phyloP scores from a whole-genome alignment of 2,113 vertebrate species.

The Otolemur garnettii region DNA sequence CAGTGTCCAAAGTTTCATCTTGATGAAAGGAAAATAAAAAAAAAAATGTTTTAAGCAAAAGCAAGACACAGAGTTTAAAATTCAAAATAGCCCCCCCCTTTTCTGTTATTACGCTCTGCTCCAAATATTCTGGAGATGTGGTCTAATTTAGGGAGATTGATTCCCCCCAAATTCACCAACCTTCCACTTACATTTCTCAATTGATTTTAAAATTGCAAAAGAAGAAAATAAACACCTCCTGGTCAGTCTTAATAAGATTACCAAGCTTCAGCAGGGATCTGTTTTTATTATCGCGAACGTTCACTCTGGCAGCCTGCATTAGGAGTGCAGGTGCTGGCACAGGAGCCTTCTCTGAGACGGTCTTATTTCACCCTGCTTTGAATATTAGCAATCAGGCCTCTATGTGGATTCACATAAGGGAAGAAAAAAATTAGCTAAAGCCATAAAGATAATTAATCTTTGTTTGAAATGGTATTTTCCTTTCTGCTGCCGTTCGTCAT shows the following conservation, averaged over 20 bases:
- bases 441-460: constrained; percentile 87
- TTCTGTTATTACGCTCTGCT: neutral
- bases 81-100: neutral
- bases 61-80: neutral
- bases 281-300: constrained; percentile 41
- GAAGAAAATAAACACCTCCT: constrained; percentile 31
- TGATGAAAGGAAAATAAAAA: neutral
- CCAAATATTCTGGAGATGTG: neutral
- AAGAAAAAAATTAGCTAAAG: constrained; percentile 79
- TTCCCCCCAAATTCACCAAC: neutral
- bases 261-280: constrained; percentile 52
- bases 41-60: neutral
- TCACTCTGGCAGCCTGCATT: neutral
- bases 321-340: constrained; percentile 63
- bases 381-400: constrained; percentile 68
- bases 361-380: constrained; percentile 64
- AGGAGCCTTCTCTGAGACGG: constrained; percentile 43
- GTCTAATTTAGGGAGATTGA: constrained; percentile 10
- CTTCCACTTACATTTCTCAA: neutral
- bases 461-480: constrained; percentile 84
- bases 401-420: constrained; percentile 76
- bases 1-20: neutral
- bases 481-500: constrained; percentile 81
- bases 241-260: constrained; percentile 65
- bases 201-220: constrained; percentile 72